phyloP scores from a whole-genome alignment of 2,797 vertebrate genomes.

The Myripristis murdjan region DNA sequence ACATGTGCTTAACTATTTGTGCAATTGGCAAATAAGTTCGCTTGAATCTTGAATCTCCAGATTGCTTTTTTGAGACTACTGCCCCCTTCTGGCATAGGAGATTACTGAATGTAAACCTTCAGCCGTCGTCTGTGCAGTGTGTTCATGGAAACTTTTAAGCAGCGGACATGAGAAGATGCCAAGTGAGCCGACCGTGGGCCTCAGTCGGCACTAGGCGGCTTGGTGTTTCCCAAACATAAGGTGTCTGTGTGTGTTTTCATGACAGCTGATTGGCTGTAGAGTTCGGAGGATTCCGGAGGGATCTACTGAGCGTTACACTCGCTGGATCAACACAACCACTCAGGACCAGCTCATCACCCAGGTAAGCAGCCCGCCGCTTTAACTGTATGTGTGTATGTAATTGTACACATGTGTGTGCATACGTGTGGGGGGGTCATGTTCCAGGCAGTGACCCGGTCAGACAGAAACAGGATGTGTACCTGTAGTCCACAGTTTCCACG shows the following conservation, averaged over 20 bases:
- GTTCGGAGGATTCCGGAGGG: constrained; percentile 88
- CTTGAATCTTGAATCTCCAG: no score
- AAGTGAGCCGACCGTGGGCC: no score
- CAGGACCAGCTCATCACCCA: constrained; percentile 92
- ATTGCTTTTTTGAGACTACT: no score
- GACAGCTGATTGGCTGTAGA: constrained; percentile 91
- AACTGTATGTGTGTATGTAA: not conserved
- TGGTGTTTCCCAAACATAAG: no score
- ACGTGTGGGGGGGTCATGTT: constrained; percentile 66
- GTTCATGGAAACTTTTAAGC: no score
- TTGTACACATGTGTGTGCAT: constrained; percentile 13
- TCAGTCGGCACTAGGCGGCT: no score
- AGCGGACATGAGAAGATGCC: no score
- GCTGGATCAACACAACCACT: constrained; percentile 93
- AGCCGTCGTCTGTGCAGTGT: no score
- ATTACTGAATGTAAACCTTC: no score
- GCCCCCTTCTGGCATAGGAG: no score
- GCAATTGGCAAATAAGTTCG: no score
- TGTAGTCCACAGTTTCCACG: constrained; percentile 72
- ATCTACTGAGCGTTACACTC: constrained; percentile 93
- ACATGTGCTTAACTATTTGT: no score
- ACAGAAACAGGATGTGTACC: constrained; percentile 81
- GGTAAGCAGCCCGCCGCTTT: constrained; percentile 77
- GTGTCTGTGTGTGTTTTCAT: constrained; percentile 52
- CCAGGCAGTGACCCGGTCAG: constrained; percentile 66